Base-by-base conservation (phyloP, 64 coral and sea anemone species). In the Pocillopora damicornis region DNA sequence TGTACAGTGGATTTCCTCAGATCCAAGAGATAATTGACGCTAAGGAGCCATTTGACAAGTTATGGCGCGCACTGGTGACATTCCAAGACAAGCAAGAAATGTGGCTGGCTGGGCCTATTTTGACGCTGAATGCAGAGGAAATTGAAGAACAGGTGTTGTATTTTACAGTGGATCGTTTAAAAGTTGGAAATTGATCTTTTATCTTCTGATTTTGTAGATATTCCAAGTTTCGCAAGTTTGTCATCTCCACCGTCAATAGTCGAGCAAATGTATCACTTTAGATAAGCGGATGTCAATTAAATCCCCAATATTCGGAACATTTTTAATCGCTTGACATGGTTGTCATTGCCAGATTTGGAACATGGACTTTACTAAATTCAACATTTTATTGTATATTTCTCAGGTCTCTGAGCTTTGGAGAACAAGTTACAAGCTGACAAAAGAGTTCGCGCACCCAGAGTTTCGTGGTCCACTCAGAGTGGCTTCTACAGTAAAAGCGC, bases 11-110 rank as follows among this genome's bases (percentile, higher is more conserved):
- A 35, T 98, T 98, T 75, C 90, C 96, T 69, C 89, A 94, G 51
- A 98, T 98, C 45, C 92, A 94, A 45, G 90, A 98, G 37, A 98
- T 98, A 36, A 91, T 98, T 34, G 96, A 98, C 1, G 96, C 89
- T 0, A 98, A 98, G 34, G 96, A 98, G 35, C 96, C 96, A 11
- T 98, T 94, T 73, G 92, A 98, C 87, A 98, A 98, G 84, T 68
- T 98, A 12, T 98, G 96, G 96, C 75, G 96, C n/a, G 92, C 96
- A 1, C 77, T 98, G 68, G 96, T 98, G 5, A 91, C 84, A 0
- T 98, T 98, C 68, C 93, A 94, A 18, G 82, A 87, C 34, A 91
- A 94, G 12, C 92, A 98, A 45, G 92, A 98, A 18, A 45, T 76
- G 13, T 98, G 96, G 96, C 75, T 98, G 87, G 86, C 86, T 36